Percentiles rank a stretch among this genome's conserved stretches.
Conservation (phyloP, 1,140 invertebrate species). For the Bombus fervidus region DNA sequence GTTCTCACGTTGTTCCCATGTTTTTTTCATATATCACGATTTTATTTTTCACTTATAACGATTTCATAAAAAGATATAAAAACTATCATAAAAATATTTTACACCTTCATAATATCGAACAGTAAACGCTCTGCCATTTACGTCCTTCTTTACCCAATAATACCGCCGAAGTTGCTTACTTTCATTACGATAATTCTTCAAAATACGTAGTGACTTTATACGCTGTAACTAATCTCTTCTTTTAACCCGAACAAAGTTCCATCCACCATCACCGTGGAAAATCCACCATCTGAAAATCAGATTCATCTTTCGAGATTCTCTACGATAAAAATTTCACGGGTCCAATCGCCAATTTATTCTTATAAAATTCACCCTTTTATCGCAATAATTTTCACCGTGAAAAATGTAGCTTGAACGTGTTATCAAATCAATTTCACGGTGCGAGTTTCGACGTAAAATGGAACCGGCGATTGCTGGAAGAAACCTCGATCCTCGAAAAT, state of each 20-base stretch:
- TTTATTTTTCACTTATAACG: too few relatives aligned
- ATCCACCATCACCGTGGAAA: not conserved
- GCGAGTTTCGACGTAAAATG: not conserved
- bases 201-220: not conserved
- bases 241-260: not conserved
- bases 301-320: not conserved
- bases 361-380: not conserved
- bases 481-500: not conserved
- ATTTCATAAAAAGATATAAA: too few relatives aligned
- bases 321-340: not conserved
- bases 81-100: too few relatives aligned
- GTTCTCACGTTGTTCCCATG: too few relatives aligned
- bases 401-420: not conserved
- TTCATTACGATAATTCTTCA: not conserved
- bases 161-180: not conserved
- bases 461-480: not conserved
- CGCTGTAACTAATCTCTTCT: not conserved
- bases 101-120: not conserved
- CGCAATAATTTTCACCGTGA: not conserved
- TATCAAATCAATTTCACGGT: slow-evolving; percentile 24
- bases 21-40: too few relatives aligned
- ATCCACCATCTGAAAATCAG: not conserved
- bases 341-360: not conserved
- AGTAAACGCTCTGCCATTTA: not conserved
- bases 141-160: not conserved